Evolutionary conservation across 2,113 vertebrate species (phyloP), one percentile per base, ranked within the genome.

Genomic region (pig (Sus scrofa)): DNA sequence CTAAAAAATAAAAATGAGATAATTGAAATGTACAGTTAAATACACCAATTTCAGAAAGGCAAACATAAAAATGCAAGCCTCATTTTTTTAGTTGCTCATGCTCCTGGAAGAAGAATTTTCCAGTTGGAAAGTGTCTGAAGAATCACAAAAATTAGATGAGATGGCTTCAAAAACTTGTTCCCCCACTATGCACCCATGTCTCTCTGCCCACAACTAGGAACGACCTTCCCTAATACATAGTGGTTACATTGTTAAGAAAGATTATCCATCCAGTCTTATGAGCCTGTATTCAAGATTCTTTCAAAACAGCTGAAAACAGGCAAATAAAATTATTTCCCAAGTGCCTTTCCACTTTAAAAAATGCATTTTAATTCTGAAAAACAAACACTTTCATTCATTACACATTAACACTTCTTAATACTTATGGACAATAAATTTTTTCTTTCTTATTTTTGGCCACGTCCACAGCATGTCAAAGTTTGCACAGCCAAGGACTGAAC

Each of bases 21-120:
- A 52, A 88, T 1, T 78, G 24, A 63, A 87, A 90, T 50, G 3
- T 12, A 56, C 15, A 62, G 60, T 78, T 74, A 90, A 83, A 75
- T 44, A n/a, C 74, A 82, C 65, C 32, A 73, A 44, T 82, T 83
- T 78, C 67, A 83, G 18, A 86, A 71, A 71, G 22, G 44, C 52
- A 73, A 78, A 93, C 74, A 62, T 27, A 84, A 65, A 96, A 91
- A 94, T 32, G 6, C 58, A 73, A 84, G 50, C 32, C 11, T 96
- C 32, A 82, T 24, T 18, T 65, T 90, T 91, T 91, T 71, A 89
- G 18, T 81, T 70, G 20, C 20, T 88, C 37, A 52, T 16, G 73
- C 1, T 20, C 15, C 24, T 56, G 2, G 6, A 58, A 90, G 39
- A 73, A 82, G 58, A 74, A 86, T 14, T 26, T 81, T 89, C n/a